Evolutionary conservation across 2,888 invertebrate species (phyloP).

Genomic region (Coronaproctus castanopsis): DNA sequence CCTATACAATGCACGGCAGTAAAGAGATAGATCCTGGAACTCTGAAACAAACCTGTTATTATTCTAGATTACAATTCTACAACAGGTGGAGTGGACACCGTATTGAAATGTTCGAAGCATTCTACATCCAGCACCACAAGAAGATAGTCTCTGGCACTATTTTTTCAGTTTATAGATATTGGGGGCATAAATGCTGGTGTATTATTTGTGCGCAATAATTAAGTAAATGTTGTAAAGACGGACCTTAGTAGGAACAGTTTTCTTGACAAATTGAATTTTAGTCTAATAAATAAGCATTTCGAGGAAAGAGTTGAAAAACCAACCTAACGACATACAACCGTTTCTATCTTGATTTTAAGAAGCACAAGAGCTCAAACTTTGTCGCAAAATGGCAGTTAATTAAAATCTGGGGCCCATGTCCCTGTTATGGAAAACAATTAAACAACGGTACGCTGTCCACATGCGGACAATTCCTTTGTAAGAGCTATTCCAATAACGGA

Average conservation of each 20-base stretch:
- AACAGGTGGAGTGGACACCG: constrained; percentile 19
- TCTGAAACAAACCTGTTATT: constrained; percentile 19
- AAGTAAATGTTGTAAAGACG: background rate
- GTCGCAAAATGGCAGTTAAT: background rate
- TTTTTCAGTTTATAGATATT: background rate
- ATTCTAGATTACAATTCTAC: constrained; percentile 20
- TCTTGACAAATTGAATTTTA: background rate
- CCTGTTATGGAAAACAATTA: background rate
- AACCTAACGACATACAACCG: background rate
- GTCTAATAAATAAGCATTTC: background rate
- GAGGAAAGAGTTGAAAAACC: background rate
- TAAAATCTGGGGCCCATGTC: background rate
- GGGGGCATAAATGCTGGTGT: background rate
- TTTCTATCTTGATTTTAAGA: background rate
- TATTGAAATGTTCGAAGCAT: background rate
- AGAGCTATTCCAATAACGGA: background rate
- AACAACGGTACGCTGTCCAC: background rate
- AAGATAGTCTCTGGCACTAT: background rate
- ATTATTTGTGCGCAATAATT: background rate
- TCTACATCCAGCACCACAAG: background rate
- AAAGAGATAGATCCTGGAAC: background rate
- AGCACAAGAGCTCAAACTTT: background rate
- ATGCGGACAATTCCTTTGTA: background rate
- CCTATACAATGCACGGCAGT: background rate
- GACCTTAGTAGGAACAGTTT: background rate